Conservation (phyloP, 2,797 vertebrate genomes). For the Lacerta agilis region DNA sequence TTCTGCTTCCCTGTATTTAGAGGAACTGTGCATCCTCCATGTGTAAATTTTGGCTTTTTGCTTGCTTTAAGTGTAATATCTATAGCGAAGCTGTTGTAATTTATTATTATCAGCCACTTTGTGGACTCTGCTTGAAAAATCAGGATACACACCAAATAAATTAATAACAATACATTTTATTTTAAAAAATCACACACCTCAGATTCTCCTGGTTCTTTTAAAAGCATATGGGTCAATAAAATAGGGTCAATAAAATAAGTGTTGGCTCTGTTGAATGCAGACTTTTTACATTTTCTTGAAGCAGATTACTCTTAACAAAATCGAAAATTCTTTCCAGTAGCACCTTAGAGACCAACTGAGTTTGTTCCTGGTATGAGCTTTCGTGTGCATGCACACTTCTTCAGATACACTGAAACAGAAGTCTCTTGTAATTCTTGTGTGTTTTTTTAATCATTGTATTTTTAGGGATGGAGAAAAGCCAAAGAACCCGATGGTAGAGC, state of each 20-base stretch:
- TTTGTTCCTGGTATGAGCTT: too few relatives aligned
- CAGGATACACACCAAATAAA: neutral
- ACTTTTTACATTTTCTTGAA: neutral
- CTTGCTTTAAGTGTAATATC: neutral
- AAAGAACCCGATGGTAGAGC: slow-evolving; percentile 98
- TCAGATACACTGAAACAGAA: too few relatives aligned
- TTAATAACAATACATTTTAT: neutral
- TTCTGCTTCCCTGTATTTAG: neutral
- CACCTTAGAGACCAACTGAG: too few relatives aligned
- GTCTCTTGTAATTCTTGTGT: neutral
- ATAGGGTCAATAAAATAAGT: neutral
- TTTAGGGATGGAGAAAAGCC: slow-evolving; percentile 95
- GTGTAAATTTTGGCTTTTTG: too few relatives aligned
- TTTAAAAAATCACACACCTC: neutral
- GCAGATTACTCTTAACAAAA: neutral
- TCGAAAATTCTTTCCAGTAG: too few relatives aligned
- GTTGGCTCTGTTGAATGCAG: neutral
- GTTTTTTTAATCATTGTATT: neutral
- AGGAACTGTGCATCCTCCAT: neutral
- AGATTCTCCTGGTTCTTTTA: neutral
- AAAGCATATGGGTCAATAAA: neutral
- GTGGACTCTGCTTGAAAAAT: neutral
- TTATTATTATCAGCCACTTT: neutral
- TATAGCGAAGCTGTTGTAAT: neutral
- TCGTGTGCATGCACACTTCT: too few relatives aligned